Conservation (phyloP, 2,888 invertebrate species). For the Rhimphoctona megacephalus region DNA sequence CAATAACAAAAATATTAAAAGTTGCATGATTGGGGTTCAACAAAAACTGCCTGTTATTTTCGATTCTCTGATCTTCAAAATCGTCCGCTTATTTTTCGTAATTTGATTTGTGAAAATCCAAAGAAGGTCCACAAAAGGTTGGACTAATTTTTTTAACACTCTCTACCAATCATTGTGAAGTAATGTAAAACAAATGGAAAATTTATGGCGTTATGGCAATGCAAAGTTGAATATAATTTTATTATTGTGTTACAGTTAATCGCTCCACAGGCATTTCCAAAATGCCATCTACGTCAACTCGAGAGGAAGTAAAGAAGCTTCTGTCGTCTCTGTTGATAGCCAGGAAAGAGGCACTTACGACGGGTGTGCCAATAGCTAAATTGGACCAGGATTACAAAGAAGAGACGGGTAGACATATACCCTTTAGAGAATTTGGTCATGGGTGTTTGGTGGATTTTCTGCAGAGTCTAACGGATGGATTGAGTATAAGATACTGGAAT, state of each 20-base stretch:
- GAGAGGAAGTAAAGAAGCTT: conserved; percentile 68
- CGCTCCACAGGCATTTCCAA: not conserved
- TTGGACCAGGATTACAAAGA: conserved; percentile 73
- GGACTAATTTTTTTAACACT: too few species aligned
- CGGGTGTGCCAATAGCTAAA: conserved; percentile 51
- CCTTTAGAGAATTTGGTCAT: conserved; percentile 73
- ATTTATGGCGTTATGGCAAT: not conserved
- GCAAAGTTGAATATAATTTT: not conserved
- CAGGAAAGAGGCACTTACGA: conserved; percentile 29
- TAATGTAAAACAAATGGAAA: not conserved
- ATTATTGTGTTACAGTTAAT: not conserved
- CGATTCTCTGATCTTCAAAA: not conserved
- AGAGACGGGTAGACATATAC: conserved; percentile 72
- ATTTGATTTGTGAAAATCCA: not conserved
- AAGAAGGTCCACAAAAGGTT: not conserved
- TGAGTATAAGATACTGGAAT: not conserved
- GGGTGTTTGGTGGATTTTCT: conserved; percentile 71
- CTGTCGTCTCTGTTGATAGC: conserved; percentile 73
- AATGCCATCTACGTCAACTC: conserved; percentile 19
- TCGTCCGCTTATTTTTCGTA: not conserved
- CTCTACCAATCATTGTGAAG: too few species aligned
- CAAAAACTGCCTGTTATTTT: not conserved
- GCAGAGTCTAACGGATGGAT: conserved; percentile 64
- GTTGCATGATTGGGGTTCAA: too few species aligned
- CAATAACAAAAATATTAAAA: not conserved